Base-by-base conservation (phyloP, 2,113 vertebrate genomes). In the Gorsachius goisagi region DNA sequence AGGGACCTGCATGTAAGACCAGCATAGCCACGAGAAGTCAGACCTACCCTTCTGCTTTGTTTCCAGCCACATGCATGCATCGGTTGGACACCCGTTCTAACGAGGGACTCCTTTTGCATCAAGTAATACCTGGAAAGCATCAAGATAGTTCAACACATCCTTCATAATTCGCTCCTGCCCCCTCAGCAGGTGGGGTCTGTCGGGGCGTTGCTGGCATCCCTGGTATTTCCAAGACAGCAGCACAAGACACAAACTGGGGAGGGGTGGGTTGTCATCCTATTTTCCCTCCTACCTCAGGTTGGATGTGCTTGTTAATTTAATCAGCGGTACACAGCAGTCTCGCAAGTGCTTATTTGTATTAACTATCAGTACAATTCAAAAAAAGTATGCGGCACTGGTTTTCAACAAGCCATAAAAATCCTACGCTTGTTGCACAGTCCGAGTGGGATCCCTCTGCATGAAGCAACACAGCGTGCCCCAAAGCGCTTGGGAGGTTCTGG, bases 41-140 rank as follows among this genome's bases (percentile, higher is more conserved):
- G 21, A 77, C 15, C 18, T 41, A 64, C 23, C 4, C 5, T 32
- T 37, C 66, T 72, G 47, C 45, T 76, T 67, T 75, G 2, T n/a
- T 90, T 44, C n/a, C 44, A 81, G 58, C 6, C 33, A n/a, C 50
- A 28, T 1, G 1, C 0, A 0, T 28, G 27, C 33, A n/a, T 52
- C 5, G 6, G 2, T 0, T 47, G 32, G 27, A 26, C 50, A 76
- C 5, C 12, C 1, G 0, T 73, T 84, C 44, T 55, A 66, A 58
- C 1, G 10, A 78, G 20, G 15, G 17, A 15, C 21, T 53, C 26
- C 7, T 62, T 68, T 37, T 76, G 39, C 37, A 32, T 24, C 7
- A 27, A 39, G 6, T 18, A 81, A 37, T 52, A 41, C 6, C 47
- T 78, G 60, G 28, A 6, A 63, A 87, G 26, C 50, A 17, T 59